These are phyloP conservation scores for Oscheius sp. DNA, from an alignment of 2,888 invertebrate genomes.

Conservation along the genomic window DNA sequence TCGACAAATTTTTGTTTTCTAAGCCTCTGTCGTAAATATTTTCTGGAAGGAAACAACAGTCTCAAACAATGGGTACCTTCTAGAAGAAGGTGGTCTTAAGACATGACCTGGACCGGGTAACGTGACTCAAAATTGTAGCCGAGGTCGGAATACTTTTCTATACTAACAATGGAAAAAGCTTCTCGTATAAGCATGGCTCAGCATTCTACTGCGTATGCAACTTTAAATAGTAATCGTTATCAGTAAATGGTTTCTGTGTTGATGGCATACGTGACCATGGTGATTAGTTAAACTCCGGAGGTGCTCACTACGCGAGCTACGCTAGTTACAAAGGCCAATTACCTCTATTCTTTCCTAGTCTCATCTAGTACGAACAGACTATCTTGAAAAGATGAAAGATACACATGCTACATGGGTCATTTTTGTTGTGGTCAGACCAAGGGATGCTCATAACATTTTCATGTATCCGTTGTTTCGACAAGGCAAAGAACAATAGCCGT, in stretches of 20 bases:
- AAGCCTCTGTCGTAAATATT: not conserved
- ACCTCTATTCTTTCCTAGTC: not conserved
- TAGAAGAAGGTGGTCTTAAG: too few species aligned
- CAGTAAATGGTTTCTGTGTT: not conserved
- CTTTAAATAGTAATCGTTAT: too few species aligned
- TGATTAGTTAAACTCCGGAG: constrained; percentile 15
- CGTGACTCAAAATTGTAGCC: too few species aligned
- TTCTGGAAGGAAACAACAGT: not conserved
- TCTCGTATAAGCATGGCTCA: too few species aligned
- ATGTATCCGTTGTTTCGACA: constrained; percentile 20
- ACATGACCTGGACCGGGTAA: too few species aligned
- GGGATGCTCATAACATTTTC: constrained; percentile 10
- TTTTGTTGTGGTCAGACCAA: constrained; percentile 22
- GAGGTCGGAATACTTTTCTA: too few species aligned
- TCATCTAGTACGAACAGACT: not conserved
- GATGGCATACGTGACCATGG: constrained; percentile 33
- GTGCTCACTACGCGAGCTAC: not conserved
- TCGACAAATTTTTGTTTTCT: too few species aligned
- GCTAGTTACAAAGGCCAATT: not conserved
- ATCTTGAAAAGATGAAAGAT: not conserved
- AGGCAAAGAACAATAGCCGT: not conserved
- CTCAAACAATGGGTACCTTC: not conserved
- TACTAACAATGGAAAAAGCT: too few species aligned
- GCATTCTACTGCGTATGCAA: too few species aligned
- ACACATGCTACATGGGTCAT: not conserved